phyloP scores from a whole-genome alignment of 2,888 invertebrate species.

The Siphlonurus alternatus region DNA sequence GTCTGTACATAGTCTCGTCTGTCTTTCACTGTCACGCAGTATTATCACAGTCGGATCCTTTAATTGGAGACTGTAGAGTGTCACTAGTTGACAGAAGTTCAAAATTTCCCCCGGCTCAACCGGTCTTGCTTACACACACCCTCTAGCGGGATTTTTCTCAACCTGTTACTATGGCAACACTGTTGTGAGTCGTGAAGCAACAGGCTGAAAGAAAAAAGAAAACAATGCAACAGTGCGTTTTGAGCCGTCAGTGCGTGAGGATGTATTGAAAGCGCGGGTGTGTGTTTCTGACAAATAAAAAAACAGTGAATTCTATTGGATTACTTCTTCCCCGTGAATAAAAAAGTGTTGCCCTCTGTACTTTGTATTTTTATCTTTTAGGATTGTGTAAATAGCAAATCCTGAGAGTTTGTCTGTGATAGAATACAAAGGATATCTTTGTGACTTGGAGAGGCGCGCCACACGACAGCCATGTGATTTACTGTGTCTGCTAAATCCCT shows the following conservation, averaged over 20 bases:
- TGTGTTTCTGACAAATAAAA: not conserved
- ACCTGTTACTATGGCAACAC: not conserved
- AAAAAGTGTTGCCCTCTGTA: too few relatives aligned
- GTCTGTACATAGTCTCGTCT: too few relatives aligned
- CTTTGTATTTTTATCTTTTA: too few relatives aligned
- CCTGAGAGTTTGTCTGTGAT: not conserved
- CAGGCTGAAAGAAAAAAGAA: not conserved
- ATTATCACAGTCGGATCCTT: too few relatives aligned
- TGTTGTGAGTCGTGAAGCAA: not conserved
- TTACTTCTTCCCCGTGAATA: too few relatives aligned
- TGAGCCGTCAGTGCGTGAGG: not conserved
- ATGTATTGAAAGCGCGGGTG: not conserved
- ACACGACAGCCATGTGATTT: not conserved
- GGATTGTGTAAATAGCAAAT: too few relatives aligned
- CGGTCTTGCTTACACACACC: too few relatives aligned
- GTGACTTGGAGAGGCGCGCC: not conserved
- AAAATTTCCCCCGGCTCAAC: too few relatives aligned
- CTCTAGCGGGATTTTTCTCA: not conserved
- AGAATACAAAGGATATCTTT: not conserved
- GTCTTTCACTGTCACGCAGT: too few relatives aligned
- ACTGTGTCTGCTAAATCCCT: not conserved
- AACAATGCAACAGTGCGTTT: not conserved
- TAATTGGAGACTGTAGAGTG: too few relatives aligned
- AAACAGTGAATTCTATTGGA: not conserved
- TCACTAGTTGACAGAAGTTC: too few relatives aligned